Evolutionary conservation across 2,888 invertebrate species (phyloP), one percentile per base, ranked within the genome.

Genomic region (Clitarchus hookeri): DNA sequence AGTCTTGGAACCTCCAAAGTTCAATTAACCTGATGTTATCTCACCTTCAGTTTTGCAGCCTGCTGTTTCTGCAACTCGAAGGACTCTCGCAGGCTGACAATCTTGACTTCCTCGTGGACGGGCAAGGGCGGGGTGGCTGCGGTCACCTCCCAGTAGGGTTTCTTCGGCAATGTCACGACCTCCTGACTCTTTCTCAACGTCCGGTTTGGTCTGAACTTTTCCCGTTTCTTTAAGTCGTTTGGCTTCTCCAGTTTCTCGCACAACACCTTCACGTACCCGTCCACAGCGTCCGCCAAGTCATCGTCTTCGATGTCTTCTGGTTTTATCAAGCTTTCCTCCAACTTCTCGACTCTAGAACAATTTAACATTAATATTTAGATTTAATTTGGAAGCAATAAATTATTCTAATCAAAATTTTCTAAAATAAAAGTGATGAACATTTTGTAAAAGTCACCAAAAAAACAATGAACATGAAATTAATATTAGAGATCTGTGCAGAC

Each of bases 51-150:
- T 86, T 90, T 91, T 77, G 90, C 88, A 44, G 90, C 90, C 87
- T 94, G 92, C 83, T 93, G 92, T 87, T 92, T 92, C 89, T 94
- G 94, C 25, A 94, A 90, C 86, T 91, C 91, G 8, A 95, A 90
- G 0, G 94, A 94, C 89, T 94, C 94, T 86, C 93, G 92, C 85
- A 95, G 90, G 84, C 91, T 91, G 85, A 95, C 90, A 23, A 92
- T 87, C 91, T 94, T 93, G 3, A 91, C 92, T 65, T 94, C 92
- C 85, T 93, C 93, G 89, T 94, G 93, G 79, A 94, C 89, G 79
- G 92, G 93, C 0, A 92, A 92, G 0, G 94, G 94, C 78, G 94
- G 94, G 12, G 94, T 94, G 11, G 94, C 94, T 23, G 94, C 93
- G 0, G 94, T 94, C 9, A 94, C 92, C 90, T 94, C 94, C 94